phyloP scores from a whole-genome alignment of 1,140 invertebrate genomes.

The Procambarus clarkii region DNA sequence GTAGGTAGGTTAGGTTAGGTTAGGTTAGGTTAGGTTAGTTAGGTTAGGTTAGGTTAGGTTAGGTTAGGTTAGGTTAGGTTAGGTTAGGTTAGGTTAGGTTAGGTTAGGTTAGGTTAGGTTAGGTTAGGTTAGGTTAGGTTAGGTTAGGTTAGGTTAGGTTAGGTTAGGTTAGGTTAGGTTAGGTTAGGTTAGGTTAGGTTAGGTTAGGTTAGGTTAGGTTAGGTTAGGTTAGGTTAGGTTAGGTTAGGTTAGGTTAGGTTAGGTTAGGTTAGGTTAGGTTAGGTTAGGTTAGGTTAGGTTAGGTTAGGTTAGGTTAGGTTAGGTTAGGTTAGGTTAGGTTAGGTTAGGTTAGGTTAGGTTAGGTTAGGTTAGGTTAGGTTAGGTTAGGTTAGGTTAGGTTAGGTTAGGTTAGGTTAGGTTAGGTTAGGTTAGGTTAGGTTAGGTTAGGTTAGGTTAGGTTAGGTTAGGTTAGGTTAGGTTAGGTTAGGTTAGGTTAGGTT shows the following conservation, averaged over 20 bases:
- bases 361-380: too few species aligned
- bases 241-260: slow-evolving; percentile 14
- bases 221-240: slow-evolving; percentile 19
- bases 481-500: too few species aligned
- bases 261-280: slow-evolving; percentile 21
- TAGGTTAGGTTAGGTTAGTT: too few species aligned
- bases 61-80: not conserved
- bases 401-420: too few species aligned
- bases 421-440: too few species aligned
- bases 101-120: not conserved
- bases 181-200: slow-evolving; percentile 28
- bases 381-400: too few species aligned
- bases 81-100: slow-evolving; percentile 1
- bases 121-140: slow-evolving; percentile 2
- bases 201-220: slow-evolving; percentile 1
- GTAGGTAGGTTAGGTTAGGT: too few species aligned
- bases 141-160: not conserved
- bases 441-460: too few species aligned
- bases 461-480: too few species aligned
- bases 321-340: too few species aligned
- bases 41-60: not conserved
- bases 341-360: too few species aligned
- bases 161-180: not conserved
- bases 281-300: not conserved
- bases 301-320: not conserved